Base-by-base conservation (phyloP, 2,888 invertebrate species). In the Mesorhabditis spiculigera region DNA sequence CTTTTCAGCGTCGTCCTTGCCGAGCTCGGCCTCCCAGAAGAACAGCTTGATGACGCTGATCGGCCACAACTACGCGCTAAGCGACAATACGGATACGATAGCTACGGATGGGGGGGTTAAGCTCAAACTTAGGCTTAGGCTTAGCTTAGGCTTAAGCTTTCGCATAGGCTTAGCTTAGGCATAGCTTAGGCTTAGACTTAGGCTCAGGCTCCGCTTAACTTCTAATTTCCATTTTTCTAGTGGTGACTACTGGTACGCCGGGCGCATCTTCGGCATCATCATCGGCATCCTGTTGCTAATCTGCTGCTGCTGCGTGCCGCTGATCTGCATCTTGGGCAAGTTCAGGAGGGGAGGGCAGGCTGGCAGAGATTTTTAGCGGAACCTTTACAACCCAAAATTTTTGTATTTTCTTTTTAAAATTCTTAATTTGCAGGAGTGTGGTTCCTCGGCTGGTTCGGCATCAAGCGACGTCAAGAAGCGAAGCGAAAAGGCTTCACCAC, bases 401-500 rank as follows among this genome's bases (percentile, higher is more conserved):
- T n/a, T 3, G 10, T 58, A 58, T n/a, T 58, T 58, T 58, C 10
- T 58, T 10, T n/a, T 13, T 50, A 1, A 50, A n/a, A 1, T 13
- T 50, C 58, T n/a, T n/a, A 10, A 50, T 50, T 50, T 50, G 1
- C 58, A 50, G 58, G 58, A 13, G n/a, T 50, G 62, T 72, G 75
- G 75, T 84, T 84, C 71, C 77, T 80, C 41, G 84, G 84, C 50
- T 84, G 84, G 84, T 84, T 84, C 69, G 84, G 84, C 16, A 50
- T 84, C 45, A 72, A 82, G 5, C 66, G 69, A 8, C 64, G 72
- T 28, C 67, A 67, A 10, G 58, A 50, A 13, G 58, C 58, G 28
- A 28, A 28, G 28, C 28, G 28, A 28, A 28, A 28, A 28, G 28
- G 28, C 28, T 28, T 28, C 28, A 28, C 28, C 28, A 28, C 28